Evolutionary conservation across 2,797 vertebrate genomes (phyloP).

Genomic region (Phylloscopus collybita): DNA sequence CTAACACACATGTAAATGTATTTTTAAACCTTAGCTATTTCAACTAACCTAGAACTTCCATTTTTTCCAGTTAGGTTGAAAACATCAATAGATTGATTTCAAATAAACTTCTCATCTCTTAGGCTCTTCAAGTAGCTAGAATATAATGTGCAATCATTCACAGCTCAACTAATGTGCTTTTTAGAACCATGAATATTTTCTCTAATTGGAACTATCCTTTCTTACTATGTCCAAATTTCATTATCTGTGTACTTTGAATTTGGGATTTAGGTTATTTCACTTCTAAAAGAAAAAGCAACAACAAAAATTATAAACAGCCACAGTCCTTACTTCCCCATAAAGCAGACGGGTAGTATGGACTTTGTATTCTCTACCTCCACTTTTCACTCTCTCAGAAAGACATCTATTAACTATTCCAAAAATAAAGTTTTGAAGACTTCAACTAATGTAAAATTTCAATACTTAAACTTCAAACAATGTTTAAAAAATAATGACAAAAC

Average conservation of each 20-base stretch:
- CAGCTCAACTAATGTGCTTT: neutral
- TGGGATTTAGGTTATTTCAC: neutral
- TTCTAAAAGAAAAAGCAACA: neutral
- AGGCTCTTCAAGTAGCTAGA: neutral
- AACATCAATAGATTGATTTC: neutral
- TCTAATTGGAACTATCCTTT: neutral
- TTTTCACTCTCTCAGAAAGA: neutral
- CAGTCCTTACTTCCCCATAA: neutral
- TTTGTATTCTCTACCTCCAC: neutral
- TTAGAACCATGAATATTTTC: neutral
- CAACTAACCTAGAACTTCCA: neutral
- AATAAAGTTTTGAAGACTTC: neutral
- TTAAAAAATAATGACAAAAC: neutral
- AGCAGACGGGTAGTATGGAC: neutral
- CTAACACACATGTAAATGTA: neutral
- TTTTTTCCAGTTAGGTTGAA: neutral
- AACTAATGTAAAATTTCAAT: neutral
- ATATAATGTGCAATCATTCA: neutral
- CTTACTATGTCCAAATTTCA: neutral
- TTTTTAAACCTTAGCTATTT: neutral
- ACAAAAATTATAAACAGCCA: neutral
- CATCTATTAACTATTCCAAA: neutral
- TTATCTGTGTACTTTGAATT: neutral
- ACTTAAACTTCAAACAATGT: neutral
- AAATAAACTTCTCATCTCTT: neutral